phyloP scores from a whole-genome alignment of 2,888 invertebrate genomes.

The Smittia sp. region DNA sequence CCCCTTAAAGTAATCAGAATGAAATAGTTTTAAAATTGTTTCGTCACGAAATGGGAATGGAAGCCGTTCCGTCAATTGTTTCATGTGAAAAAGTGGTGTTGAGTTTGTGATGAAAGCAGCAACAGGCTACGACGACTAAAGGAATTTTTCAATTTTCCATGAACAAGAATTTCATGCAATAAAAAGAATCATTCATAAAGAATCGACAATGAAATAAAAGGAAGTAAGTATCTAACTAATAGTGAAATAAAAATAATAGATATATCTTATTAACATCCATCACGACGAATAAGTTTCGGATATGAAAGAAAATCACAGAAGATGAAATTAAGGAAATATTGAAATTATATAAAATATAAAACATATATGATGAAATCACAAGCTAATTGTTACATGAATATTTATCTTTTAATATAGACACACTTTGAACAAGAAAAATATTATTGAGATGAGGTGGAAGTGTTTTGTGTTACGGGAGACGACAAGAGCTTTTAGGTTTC shows the following conservation, averaged over 20 bases:
- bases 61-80: too few species aligned
- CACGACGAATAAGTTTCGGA: constrained; percentile 37
- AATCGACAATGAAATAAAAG: constrained; percentile 36
- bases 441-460: background rate
- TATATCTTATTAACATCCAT: constrained; percentile 31
- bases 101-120: too few species aligned
- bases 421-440: constrained; percentile 24
- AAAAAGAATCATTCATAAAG: background rate
- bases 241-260: constrained; percentile 21
- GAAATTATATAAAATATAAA: constrained; percentile 32
- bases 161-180: constrained; percentile 9
- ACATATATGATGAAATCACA: constrained; percentile 40
- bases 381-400: constrained; percentile 41
- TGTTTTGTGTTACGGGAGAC: constrained; percentile 1
- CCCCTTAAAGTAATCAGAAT: background rate
- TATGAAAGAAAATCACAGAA: constrained; percentile 16
- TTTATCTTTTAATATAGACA: constrained; percentile 40
- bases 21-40: background rate
- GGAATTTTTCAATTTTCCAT: constrained; percentile 4
- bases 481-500: background rate
- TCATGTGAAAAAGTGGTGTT: too few species aligned
- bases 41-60: too few species aligned
- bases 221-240: background rate
- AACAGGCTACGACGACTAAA: background rate
- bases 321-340: constrained; percentile 7